Conservation (phyloP, 2,888 invertebrate species). For the Polietes domitor region DNA sequence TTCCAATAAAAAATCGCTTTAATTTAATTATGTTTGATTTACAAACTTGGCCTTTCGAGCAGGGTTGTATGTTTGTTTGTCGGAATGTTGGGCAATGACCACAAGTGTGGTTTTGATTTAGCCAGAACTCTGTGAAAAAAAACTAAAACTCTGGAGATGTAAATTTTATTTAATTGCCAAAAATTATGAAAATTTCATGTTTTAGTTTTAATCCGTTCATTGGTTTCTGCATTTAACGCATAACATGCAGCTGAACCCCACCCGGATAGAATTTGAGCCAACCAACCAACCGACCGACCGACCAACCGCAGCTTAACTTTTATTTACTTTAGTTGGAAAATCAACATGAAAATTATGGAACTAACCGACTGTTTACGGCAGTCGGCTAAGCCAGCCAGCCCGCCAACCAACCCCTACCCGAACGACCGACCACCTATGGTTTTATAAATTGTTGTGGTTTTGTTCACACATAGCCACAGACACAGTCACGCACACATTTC, state of each 20-base stretch:
- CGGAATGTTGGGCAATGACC: slow-evolving; percentile 31
- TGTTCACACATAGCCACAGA: slow-evolving; percentile 41
- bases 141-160: slow-evolving; percentile 4
- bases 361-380: slow-evolving; percentile 23
- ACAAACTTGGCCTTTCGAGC: slow-evolving; percentile 40
- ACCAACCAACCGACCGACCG: slow-evolving; percentile 14
- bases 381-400: neutral
- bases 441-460: slow-evolving; percentile 67
- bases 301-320: slow-evolving; percentile 57
- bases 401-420: neutral
- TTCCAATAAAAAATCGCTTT: slow-evolving; percentile 38
- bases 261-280: neutral
- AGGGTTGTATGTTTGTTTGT: slow-evolving; percentile 1
- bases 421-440: slow-evolving; percentile 60
- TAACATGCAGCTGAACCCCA: neutral
- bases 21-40: slow-evolving; percentile 59
- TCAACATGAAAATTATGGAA: slow-evolving; percentile 33
- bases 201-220: slow-evolving; percentile 52
- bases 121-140: neutral
- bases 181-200: slow-evolving; percentile 63
- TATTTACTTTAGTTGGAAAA: slow-evolving; percentile 58
- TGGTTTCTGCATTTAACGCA: slow-evolving; percentile 18
- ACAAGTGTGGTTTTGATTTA: slow-evolving; percentile 43
- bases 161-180: slow-evolving; percentile 51
- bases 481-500: neutral